phyloP scores from a whole-genome alignment of 1,140 invertebrate species.

The Solen grandis region DNA sequence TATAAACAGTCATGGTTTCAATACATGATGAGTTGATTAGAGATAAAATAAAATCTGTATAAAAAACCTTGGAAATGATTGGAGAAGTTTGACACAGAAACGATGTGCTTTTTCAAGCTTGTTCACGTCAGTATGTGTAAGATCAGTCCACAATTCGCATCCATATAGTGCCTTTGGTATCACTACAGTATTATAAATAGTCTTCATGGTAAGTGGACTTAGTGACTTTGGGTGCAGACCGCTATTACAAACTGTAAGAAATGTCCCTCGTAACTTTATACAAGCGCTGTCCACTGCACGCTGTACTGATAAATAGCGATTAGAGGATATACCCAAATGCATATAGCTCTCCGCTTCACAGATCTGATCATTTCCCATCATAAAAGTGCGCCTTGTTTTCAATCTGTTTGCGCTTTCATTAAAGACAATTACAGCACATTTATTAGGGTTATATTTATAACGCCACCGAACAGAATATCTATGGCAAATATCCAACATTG shows the following conservation, averaged over 20 bases:
- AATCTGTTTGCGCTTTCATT: neutral
- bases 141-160: slow-evolving; percentile 1
- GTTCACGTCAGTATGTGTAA: neutral
- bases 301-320: neutral
- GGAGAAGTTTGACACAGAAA: slow-evolving; percentile 13
- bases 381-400: neutral
- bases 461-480: neutral
- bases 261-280: slow-evolving; percentile 18
- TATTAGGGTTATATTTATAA: neutral
- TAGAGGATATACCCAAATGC: neutral
- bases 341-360: neutral
- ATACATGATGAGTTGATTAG: neutral
- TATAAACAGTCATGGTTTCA: neutral
- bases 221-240: neutral
- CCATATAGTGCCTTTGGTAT: slow-evolving; percentile 20
- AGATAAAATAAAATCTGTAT: neutral
- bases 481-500: neutral
- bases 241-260: neutral
- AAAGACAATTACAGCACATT: neutral
- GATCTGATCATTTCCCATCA: neutral
- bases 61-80: neutral
- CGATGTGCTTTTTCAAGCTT: neutral
- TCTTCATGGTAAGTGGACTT: neutral
- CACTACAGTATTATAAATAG: neutral
- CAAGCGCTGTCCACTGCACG: neutral